Conservation (phyloP, 2,888 invertebrate genomes). For the Eudemis profundana region DNA sequence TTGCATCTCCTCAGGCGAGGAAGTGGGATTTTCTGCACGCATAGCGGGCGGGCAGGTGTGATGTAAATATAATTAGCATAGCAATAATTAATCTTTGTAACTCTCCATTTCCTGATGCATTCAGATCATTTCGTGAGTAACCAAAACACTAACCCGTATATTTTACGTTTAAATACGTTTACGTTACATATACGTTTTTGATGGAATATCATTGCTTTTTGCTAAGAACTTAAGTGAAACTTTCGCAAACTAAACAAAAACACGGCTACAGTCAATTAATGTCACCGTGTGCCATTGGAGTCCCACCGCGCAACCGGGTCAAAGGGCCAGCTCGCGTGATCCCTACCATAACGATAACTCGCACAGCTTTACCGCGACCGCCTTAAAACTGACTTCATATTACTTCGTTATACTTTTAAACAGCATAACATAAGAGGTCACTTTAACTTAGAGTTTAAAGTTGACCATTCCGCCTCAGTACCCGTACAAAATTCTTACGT, state of each 20-base stretch:
- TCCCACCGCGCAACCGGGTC: conserved; percentile 61
- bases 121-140: not conserved
- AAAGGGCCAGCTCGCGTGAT: conserved; percentile 78
- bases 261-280: conserved; percentile 29
- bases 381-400: conserved; percentile 12
- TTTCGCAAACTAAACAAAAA: conserved; percentile 22
- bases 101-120: not conserved
- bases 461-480: too few species aligned
- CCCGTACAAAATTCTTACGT: too few species aligned
- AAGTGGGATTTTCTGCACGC: too few species aligned
- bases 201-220: too few species aligned
- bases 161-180: too few species aligned
- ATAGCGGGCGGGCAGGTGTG: too few species aligned
- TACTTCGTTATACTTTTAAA: not conserved
- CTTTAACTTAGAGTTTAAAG: not conserved
- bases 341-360: conserved; percentile 76
- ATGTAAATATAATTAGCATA: conserved; percentile 8
- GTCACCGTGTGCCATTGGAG: conserved; percentile 19
- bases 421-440: not conserved
- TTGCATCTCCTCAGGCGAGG: too few species aligned
- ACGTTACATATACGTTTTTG: too few species aligned
- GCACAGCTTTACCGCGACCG: conserved; percentile 70
- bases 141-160: too few species aligned
- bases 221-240: not conserved
- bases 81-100: conserved; percentile 11